A percentile compares a stretch with the other conserved stretches of the same genome.
phyloP scores from a whole-genome alignment of 2,888 invertebrate species.

The Eupithecia subfuscata region DNA sequence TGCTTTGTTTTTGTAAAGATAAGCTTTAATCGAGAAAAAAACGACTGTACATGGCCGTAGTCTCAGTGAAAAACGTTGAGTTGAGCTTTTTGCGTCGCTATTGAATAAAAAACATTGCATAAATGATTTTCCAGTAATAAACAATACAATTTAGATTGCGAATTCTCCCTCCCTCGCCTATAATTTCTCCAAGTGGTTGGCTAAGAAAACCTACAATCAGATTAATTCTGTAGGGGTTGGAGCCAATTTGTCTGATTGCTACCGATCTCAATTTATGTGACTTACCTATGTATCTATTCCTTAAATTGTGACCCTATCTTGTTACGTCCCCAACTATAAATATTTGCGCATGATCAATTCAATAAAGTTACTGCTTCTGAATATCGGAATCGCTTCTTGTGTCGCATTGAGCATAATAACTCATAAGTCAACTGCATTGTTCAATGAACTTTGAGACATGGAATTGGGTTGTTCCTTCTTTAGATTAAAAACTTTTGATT shows the following conservation, averaged over 20 bases:
- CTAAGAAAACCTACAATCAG: constrained; percentile 81
- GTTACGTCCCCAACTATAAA: constrained; percentile 80
- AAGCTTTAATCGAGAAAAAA: neutral
- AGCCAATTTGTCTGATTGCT: constrained; percentile 85
- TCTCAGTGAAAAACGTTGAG: neutral
- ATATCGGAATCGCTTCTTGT: constrained; percentile 53
- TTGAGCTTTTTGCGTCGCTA: neutral
- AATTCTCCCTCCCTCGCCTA: constrained; percentile 52
- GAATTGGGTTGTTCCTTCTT: constrained; percentile 9
- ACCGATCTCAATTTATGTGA: constrained; percentile 77
- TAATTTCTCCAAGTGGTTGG: constrained; percentile 73
- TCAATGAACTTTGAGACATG: constrained; percentile 15
- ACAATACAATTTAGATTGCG: constrained; percentile 55
- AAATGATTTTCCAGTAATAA: constrained; percentile 38
- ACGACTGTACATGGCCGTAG: neutral
- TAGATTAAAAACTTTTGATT: constrained; percentile 10
- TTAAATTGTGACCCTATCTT: constrained; percentile 81
- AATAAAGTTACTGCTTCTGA: constrained; percentile 72
- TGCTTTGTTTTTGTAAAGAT: neutral
- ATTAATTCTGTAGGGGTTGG: constrained; percentile 81
- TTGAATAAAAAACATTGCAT: neutral
- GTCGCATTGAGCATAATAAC: constrained; percentile 31
- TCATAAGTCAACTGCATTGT: constrained; percentile 26
- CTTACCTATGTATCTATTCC: constrained; percentile 71
- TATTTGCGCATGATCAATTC: constrained; percentile 83